phyloP scores from a whole-genome alignment of 2,113 vertebrate genomes.

The mouse (Mus musculus) region GRCm39 chr19:12809001-12809500 shows the following conservation, averaged over 20 bases:
- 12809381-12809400: not conserved
- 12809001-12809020: conserved; percentile 17
- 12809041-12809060: not conserved
- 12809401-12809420: not conserved
- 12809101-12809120: not conserved
- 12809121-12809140: not conserved
- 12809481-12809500: not conserved
- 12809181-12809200: not conserved
- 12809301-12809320: not conserved
- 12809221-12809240: not conserved
- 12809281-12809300: not conserved
- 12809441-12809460: not conserved
- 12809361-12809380: not conserved
- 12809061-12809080: not conserved
- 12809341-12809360: not conserved
- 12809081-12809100: not conserved
- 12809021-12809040: not conserved
- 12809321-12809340: not conserved
- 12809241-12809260: not conserved
- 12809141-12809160: not conserved
- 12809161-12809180: not conserved
- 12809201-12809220: not conserved
- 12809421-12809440: not conserved
- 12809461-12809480: not conserved
- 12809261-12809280: not conserved